Base-by-base conservation (phyloP, 1,140 invertebrate species). In the Drosophila subobscura region DNA sequence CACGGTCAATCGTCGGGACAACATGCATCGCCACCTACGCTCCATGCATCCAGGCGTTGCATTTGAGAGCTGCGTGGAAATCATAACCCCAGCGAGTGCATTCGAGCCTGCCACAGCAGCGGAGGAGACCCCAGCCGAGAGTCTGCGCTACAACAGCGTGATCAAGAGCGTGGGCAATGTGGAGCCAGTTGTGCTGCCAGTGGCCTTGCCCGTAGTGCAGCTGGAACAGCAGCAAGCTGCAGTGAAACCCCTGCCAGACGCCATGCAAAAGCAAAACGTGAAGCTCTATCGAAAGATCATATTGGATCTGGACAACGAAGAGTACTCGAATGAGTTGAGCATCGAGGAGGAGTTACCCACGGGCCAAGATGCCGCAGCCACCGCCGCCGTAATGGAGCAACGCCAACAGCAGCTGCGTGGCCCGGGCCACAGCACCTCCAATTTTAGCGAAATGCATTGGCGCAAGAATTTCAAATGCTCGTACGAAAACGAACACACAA, bases 1-100 rank as follows among this genome's bases (percentile, higher is more conserved):
- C 1, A 92, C 90, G 1, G 94, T 95, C 65, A 88, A 93, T 46
- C 91, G 94, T 8, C 94, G 94, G 74, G 94, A 95, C 72, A 95
- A 95, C 66, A 91, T 95, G 55, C 92, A 93, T 23, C 91, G 94
- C 0, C 94, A 95, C 88, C 92, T 95, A 23, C 93, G 93, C 42
- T 94, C 94, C 68, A 93, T 94, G 29, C 94, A 95, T 83, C 93
- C 93, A 3, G 93, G 92, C 3, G 77, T 47, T 4, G 20, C 64
- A 0, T 88, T 79, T 8, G 67, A 77, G 4, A 46, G 42, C 10
- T 47, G 52, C 45, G 85, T 89, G 0, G 60, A 83, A 41, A 33
- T 89, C 1, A 20, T 72, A 6, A 51, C 12, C 0, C 42, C 12
- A 4, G 16, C 45, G 33, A 46, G 7, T 16, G 5, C 6, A 3